A percentile compares a stretch with the other conserved stretches of the same genome.
phyloP scores from a whole-genome alignment of 2,888 invertebrate species.

The Acutogordius australiensis region DNA sequence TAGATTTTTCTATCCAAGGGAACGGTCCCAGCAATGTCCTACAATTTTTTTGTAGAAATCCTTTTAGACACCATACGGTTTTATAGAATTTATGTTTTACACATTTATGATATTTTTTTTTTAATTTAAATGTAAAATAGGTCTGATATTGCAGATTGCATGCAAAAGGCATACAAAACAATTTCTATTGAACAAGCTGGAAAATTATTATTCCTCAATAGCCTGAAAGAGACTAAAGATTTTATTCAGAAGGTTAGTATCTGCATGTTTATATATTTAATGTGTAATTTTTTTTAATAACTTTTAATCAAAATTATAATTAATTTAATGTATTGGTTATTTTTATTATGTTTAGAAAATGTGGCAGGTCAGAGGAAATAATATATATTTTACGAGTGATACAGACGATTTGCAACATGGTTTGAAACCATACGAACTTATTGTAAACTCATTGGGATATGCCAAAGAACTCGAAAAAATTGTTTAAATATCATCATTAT shows the following conservation, averaged over 20 bases:
- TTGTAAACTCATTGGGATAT: constrained; percentile 74
- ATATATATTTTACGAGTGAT: constrained; percentile 45
- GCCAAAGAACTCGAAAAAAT: constrained; percentile 96
- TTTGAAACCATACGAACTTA: constrained; percentile 60
- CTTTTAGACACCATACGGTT: constrained; percentile 50
- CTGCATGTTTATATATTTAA: background rate
- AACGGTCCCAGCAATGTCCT: constrained; percentile 75
- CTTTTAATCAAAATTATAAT: too few relatives aligned
- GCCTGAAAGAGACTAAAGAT: constrained; percentile 42
- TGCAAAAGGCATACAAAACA: constrained; percentile 76
- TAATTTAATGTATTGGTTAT: constrained; percentile 14
- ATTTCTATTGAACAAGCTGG: constrained; percentile 58
- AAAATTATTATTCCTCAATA: constrained; percentile 51
- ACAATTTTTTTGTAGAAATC: constrained; percentile 83
- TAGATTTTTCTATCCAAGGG: constrained; percentile 59
- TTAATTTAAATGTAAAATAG: constrained; percentile 17
- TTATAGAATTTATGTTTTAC: background rate
- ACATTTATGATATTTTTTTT: constrained; percentile 3
- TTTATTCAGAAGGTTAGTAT: constrained; percentile 43
- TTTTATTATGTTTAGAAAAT: constrained; percentile 35
- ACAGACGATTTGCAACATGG: constrained; percentile 37
- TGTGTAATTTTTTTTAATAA: too few relatives aligned
- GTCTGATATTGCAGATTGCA: constrained; percentile 74
- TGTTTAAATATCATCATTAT: constrained; percentile 34
- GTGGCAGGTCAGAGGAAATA: constrained; percentile 36